A percentile compares a stretch with the other conserved stretches of the same genome.
Conservation (phyloP, 2,888 invertebrate genomes). For the Caenorhabditis panamensis region DNA sequence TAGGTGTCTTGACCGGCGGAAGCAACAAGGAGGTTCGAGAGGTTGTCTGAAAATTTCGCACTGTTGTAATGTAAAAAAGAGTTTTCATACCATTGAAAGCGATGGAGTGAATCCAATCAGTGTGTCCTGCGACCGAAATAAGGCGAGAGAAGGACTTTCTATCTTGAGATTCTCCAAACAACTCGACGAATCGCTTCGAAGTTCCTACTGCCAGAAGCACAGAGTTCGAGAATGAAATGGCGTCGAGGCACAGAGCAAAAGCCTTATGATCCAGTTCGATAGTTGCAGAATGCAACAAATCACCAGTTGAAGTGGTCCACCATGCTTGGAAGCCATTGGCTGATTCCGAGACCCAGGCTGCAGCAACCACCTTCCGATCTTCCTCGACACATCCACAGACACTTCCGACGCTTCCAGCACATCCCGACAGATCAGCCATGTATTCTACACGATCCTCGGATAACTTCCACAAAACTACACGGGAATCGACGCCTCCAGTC, state of each 20-base stretch:
- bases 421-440: conserved; percentile 35
- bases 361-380: conserved; percentile 22
- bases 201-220: conserved; percentile 71
- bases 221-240: conserved; percentile 33
- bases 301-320: conserved; percentile 37
- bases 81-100: conserved; percentile 68
- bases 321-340: conserved; percentile 43
- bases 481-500: conserved; percentile 46
- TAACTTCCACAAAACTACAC: conserved; percentile 45
- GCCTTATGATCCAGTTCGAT: conserved; percentile 52
- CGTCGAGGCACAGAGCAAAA: conserved; percentile 55
- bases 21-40: conserved; percentile 55
- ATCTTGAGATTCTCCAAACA: conserved; percentile 55
- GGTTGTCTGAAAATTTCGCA: conserved; percentile 60
- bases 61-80: no score
- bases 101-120: conserved; percentile 74
- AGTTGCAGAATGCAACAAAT: conserved; percentile 1
- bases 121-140: conserved; percentile 68
- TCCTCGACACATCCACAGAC: conserved; percentile 44
- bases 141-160: conserved; percentile 44
- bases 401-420: conserved; percentile 48
- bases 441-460: conserved; percentile 30
- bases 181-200: conserved; percentile 71
- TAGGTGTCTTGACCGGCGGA: conserved; percentile 69
- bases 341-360: conserved; percentile 41